Base-by-base conservation (phyloP, 2,113 vertebrate species). In the Coreoperca whiteheadi region DNA sequence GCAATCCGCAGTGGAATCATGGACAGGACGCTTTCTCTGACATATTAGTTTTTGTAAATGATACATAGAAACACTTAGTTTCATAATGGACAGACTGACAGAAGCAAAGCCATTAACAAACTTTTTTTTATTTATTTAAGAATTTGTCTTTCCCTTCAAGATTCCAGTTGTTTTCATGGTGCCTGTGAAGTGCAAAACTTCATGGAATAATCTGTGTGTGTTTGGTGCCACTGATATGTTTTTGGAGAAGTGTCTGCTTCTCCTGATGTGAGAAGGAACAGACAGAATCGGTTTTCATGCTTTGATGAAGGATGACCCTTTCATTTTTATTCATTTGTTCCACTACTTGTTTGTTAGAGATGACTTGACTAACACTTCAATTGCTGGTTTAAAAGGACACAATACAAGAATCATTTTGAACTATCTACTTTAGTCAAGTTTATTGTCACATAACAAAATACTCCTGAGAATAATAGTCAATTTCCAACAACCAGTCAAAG, bases 261-360 rank as follows among this genome's bases (percentile, higher is more conserved):
- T 65, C 34, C 74, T 79, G 78, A 83, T 76, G 84, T 72, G 78
- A 73, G 67, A 79, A 53, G 63, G 46, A 84, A 72, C 68, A 65
- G 74, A 84, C 85, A 77, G 74, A 77, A 65, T 63, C 12, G 3
- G 61, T 74, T 86, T 72, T 82, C 75, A 73, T 66, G 79, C 86
- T 89, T 88, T 88, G 85, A 88, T 87, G 85, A 86, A 85, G 60
- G 69, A 88, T 87, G 79, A 89, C 85, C 88, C 79, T 90, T 90
- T 92, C 72, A 79, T 87, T 91, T 92, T 80, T 21, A 50, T 61
- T 76, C 59, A 71, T 90, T 90, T 89, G 79, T 92, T 90, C 81
- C 85, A 87, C 77, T 39, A 57, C 79, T 69, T 76, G 69, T 86
- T 91, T 85, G 81, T 76, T 68, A 28, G 37, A 68, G 73, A 83